Percentiles rank a stretch among this genome's conserved stretches.
Evolutionary conservation across 2,888 invertebrate genomes (phyloP).

Genomic region (Calameuta idolon): DNA sequence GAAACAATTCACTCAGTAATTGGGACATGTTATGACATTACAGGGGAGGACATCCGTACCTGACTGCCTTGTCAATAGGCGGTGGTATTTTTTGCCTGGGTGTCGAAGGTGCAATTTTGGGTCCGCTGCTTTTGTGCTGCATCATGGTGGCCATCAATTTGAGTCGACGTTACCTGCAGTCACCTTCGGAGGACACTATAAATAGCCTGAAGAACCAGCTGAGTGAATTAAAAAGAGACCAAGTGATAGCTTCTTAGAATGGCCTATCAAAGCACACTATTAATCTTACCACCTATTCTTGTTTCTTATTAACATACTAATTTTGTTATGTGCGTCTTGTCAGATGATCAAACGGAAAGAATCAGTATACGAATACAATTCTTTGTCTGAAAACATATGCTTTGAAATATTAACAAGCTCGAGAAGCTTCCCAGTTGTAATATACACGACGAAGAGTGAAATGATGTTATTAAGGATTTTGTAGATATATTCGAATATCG

Average conservation of each 20-base stretch:
- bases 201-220: conserved; percentile 48
- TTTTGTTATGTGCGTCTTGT: conserved; percentile 4
- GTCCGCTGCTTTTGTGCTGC: conserved; percentile 93
- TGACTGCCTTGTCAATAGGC: conserved; percentile 96
- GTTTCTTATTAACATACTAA: conserved; percentile 1
- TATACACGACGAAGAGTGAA: no score
- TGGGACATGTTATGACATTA: conserved; percentile 28
- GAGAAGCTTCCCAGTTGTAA: no score
- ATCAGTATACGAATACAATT: no score
- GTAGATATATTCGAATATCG: no score
- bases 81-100: conserved; percentile 98
- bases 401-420: no score
- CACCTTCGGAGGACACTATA: conserved; percentile 73
- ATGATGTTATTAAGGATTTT: no score
- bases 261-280: no score
- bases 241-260: no score
- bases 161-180: conserved; percentile 59
- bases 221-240: conserved; percentile 32
- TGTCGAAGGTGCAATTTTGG: conserved; percentile 96
- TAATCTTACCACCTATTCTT: no score
- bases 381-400: no score
- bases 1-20: neutral
- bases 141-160: conserved; percentile 93
- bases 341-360: neutral
- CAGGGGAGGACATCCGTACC: conserved; percentile 95